Conservation (phyloP, 2,888 invertebrate genomes). For the Bombylius major region DNA sequence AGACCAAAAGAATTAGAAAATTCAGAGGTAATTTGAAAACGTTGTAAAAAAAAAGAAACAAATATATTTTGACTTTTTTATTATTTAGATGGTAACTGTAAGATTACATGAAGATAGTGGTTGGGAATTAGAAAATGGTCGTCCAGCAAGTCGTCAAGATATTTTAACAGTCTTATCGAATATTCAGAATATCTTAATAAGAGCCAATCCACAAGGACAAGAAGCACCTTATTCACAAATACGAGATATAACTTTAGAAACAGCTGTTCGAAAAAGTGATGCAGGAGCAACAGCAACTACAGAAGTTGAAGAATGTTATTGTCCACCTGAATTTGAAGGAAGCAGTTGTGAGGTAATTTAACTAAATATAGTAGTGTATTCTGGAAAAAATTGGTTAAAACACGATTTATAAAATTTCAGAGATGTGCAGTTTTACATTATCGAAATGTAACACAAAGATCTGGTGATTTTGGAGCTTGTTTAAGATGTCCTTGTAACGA, state of each 20-base stretch:
- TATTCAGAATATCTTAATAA: slow-evolving; percentile 67
- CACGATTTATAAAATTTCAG: slow-evolving; percentile 17
- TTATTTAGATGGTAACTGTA: slow-evolving; percentile 36
- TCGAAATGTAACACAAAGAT: slow-evolving; percentile 44
- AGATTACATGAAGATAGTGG: slow-evolving; percentile 53
- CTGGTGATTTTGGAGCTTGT: slow-evolving; percentile 40
- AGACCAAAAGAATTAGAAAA: slow-evolving; percentile 20
- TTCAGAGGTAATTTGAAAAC: slow-evolving; percentile 6
- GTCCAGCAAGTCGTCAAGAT: slow-evolving; percentile 57
- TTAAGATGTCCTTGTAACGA: slow-evolving; percentile 59
- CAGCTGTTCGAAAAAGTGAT: slow-evolving; percentile 49
- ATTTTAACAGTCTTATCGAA: slow-evolving; percentile 75
- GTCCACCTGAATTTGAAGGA: slow-evolving; percentile 69
- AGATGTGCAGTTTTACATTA: slow-evolving; percentile 58
- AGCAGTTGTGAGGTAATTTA: slow-evolving; percentile 61
- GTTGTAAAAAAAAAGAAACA: no score
- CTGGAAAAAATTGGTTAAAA: no score
- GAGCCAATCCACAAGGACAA: slow-evolving; percentile 57
- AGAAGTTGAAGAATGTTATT: slow-evolving; percentile 75
- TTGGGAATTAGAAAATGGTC: slow-evolving; percentile 40
- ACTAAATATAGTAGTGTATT: background rate
- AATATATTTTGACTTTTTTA: background rate
- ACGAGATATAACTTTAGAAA: slow-evolving; percentile 76
- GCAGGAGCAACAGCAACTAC: slow-evolving; percentile 51
- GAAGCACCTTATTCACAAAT: slow-evolving; percentile 44